Evolutionary conservation across 2,113 vertebrate species (phyloP), one percentile per base, ranked within the genome.

Genomic region (Sander vitreus): DNA sequence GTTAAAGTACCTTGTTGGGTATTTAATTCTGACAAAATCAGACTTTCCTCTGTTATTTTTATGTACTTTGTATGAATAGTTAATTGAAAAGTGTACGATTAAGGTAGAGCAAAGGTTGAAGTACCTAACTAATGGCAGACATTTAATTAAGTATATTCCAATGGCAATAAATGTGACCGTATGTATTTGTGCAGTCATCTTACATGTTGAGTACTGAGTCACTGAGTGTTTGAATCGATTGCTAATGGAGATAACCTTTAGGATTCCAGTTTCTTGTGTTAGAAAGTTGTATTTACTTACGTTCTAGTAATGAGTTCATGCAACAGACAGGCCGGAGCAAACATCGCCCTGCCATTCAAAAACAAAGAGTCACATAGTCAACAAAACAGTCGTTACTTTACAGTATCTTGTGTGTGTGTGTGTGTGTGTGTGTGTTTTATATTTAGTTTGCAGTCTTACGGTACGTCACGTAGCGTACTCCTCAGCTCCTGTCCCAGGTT

Each of bases 301-400:
- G 94, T 97, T 90, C 95, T 96, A 14, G 96, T 97, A 55, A 99
- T 98, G 92, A 98, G 95, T 91, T 98, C 97, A 5, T 99, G 98
- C 18, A 97, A 97, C 68, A 99, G 93, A 89, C 98, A 99, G 75
- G 98, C 97, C 0, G 98, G 98, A 85, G 96, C 97, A 88, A 99
- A 99, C 93, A 97, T 96, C 1, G 98, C 97, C n/a, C 98, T 99
- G 78, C 18, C 68, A 45, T 66, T 59, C 27, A 89, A 85, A 43
- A 90, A 88, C 59, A 80, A 43, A 85, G 13, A 39, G 55, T 43
- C 45, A 23, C 23, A 36, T 19, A 62, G 60, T 68, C 5, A 76
- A 19, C 6, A 0, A 23, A 39, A 67, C 13, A 0, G 10, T 14
- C 0, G 10, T 33, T 10, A 4, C 11, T 77, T 21, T 4, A 30